Conservation (phyloP, 2,113 vertebrate genomes). For the Ictalurus furcatus region DNA sequence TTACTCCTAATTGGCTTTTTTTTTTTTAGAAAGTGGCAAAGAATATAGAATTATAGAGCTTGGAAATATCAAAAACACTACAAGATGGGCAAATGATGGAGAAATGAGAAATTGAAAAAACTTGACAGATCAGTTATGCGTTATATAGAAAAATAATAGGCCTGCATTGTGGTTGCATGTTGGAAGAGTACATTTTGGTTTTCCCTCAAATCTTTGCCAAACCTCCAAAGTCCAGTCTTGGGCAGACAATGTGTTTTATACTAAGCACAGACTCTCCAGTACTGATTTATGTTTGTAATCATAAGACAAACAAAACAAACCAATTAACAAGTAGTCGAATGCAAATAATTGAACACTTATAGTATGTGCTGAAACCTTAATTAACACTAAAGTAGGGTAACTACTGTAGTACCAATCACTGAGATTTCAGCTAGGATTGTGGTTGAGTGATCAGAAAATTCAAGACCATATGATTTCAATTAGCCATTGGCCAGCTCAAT, state of each 20-base stretch:
- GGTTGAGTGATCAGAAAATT: slow-evolving; percentile 16
- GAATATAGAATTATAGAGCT: background rate
- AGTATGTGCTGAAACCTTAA: slow-evolving; percentile 10
- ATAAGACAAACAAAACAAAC: background rate
- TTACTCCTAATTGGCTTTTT: background rate
- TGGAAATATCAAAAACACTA: background rate
- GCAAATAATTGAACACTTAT: background rate
- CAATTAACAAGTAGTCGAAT: background rate
- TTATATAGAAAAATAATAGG: slow-evolving; percentile 1
- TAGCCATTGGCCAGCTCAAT: background rate
- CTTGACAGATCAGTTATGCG: slow-evolving; percentile 13
- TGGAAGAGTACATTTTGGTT: slow-evolving; percentile 30
- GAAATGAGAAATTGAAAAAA: background rate
- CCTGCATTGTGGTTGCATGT: slow-evolving; percentile 25
- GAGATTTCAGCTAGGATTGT: slow-evolving; percentile 9
- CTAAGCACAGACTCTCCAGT: background rate
- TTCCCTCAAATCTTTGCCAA: slow-evolving; percentile 20
- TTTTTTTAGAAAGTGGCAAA: background rate
- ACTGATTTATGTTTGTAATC: slow-evolving; percentile 18
- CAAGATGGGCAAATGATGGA: background rate
- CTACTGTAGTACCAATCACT: background rate
- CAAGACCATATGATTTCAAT: slow-evolving; percentile 14
- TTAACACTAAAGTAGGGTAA: background rate
- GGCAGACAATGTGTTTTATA: slow-evolving; percentile 16
- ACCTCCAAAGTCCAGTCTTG: slow-evolving; percentile 19